Evolutionary conservation across 2,113 vertebrate genomes (phyloP).

Genomic region (Sinocyclocheilus maitianheensis): DNA sequence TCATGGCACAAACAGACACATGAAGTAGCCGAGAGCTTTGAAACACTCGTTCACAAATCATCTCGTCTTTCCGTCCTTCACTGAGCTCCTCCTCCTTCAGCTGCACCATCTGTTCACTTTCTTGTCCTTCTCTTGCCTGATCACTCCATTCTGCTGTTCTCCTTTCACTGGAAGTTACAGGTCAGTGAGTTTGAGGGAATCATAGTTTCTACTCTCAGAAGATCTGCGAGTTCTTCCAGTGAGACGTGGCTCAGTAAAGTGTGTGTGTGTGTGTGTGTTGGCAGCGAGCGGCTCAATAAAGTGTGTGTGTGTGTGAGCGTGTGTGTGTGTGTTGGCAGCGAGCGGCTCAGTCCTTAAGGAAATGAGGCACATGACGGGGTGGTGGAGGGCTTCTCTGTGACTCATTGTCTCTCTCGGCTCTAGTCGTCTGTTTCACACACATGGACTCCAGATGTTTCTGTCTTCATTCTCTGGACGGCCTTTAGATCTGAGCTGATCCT

Average conservation of each 20-base stretch:
- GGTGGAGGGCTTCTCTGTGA: constrained; percentile 69
- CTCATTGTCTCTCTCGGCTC: constrained; percentile 67
- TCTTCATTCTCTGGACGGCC: constrained; percentile 1
- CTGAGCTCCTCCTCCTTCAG: constrained; percentile 18
- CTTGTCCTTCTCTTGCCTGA: neutral
- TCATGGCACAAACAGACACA: neutral
- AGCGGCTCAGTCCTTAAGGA: constrained; percentile 69
- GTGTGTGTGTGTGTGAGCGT: neutral
- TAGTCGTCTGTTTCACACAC: neutral
- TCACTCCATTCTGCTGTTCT: neutral
- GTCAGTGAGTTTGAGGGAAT: constrained; percentile 1
- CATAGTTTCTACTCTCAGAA: neutral
- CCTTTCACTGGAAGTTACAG: neutral
- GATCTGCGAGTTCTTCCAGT: neutral
- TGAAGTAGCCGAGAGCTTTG: neutral
- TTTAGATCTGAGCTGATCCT: neutral
- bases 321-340: constrained; percentile 20
- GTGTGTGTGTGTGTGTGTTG: neutral
- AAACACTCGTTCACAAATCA: constrained; percentile 35
- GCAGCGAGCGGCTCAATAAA: too few relatives aligned
- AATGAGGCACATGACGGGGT: constrained; percentile 75
- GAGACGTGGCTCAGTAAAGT: too few relatives aligned
- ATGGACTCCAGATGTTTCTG: constrained; percentile 50
- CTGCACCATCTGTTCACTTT: constrained; percentile 69
- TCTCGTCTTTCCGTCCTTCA: constrained; percentile 17